Base-by-base conservation (phyloP, 2,113 vertebrate species). In the Excalfactoria chinensis region DNA sequence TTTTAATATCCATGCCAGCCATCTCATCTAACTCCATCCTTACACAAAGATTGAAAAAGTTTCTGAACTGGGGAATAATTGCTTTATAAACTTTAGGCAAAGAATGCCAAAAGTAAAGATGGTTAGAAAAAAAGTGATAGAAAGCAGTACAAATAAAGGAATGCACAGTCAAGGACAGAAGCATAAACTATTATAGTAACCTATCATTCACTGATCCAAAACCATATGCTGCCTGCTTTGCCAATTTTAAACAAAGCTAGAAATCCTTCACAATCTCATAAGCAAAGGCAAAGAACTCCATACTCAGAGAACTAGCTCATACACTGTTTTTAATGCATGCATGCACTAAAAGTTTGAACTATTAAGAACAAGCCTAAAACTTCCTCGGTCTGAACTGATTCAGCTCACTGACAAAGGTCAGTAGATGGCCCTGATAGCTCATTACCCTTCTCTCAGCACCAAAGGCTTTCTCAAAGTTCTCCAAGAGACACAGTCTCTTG, bases 241-340 rank as follows among this genome's bases (percentile, higher is more conserved):
- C 44, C 64, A 63, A 22, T 67, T 85, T 83, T 76, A 58, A n/a
- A 85, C 15, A 74, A 81, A 91, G 21, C 59, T 73, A 80, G 72
- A 96, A 88, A 90, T 69, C 40, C 32, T 75, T 51, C 72, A 40
- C 37, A 67, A 64, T 79, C 91, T 64, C 71, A 66, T n/a, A 73
- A 44, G 55, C 19, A 76, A 79, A 69, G 43, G 17, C 85, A 46
- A 89, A 70, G 55, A 77, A 77, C 7, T 70, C 7, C 83, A 85
- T 2, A 3, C 40, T 73, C 41, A 87, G 30, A 76, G 25, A 51
- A 40, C 35, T 26, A 49, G 11, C 23, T 75, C 46, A 46, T 30
- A 37, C 0, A 0, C 49, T 48, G 43, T 43, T 69, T 49, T 40
- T 30, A 62, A n/a, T 40, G 37, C 37, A 40, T 46, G 73, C 20